Conservation (phyloP, 2,888 invertebrate species). For the Leptinotarsa juncta region DNA sequence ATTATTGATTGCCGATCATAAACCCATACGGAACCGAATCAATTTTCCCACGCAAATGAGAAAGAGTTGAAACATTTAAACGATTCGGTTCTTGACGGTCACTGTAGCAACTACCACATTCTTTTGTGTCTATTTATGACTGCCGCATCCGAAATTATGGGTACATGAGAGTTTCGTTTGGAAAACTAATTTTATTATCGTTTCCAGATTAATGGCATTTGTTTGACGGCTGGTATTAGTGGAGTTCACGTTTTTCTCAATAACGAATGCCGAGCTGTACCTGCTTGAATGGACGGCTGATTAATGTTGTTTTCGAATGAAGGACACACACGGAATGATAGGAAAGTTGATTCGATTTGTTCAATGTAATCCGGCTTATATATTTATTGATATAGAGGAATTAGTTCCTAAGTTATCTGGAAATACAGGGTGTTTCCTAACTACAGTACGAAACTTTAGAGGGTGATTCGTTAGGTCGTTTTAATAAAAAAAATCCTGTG, state of each 20-base stretch:
- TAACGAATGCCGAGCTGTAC: slow-evolving; percentile 2
- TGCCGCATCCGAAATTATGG: slow-evolving; percentile 35
- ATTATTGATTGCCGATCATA: slow-evolving; percentile 59
- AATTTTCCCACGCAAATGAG: slow-evolving; percentile 42
- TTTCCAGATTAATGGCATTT: slow-evolving; percentile 19
- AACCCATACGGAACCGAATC: slow-evolving; percentile 29
- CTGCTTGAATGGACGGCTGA: slow-evolving; percentile 9
- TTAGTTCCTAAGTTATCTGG: too few species aligned
- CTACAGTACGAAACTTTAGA: too few species aligned
- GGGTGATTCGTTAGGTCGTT: too few species aligned
- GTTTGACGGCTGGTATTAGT: slow-evolving; percentile 10
- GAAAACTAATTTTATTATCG: slow-evolving; percentile 20
- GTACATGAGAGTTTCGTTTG: slow-evolving; percentile 13
- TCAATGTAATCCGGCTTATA: background rate
- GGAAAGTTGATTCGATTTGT: background rate
- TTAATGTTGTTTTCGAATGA: slow-evolving; percentile 7
- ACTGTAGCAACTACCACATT: slow-evolving; percentile 38
- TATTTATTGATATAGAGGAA: background rate
- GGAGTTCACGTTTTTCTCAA: slow-evolving; percentile 14
- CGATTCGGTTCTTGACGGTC: slow-evolving; percentile 38
- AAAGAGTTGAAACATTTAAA: slow-evolving; percentile 42
- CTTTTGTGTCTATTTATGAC: slow-evolving; percentile 39
- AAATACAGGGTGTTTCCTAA: too few species aligned
- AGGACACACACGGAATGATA: background rate
- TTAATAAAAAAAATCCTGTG: too few species aligned